Conservation (phyloP, 2,797 vertebrate genomes). For the Stomatorhinus walkeri region DNA sequence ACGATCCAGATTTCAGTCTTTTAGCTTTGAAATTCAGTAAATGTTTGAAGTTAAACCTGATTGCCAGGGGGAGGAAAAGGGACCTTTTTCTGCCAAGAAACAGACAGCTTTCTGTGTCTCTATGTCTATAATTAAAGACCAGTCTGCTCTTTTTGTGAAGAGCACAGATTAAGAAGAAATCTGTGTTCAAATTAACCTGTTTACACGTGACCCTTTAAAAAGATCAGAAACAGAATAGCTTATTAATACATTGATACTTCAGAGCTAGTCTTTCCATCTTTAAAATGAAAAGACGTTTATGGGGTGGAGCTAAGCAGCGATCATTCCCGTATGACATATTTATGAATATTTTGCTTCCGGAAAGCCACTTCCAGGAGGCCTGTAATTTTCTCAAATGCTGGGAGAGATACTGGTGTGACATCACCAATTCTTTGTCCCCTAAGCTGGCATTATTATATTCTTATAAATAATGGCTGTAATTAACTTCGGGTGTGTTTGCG, state of each 20-base stretch:
- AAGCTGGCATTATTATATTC: background rate
- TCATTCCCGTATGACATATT: background rate
- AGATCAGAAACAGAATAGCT: background rate
- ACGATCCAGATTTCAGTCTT: conserved; percentile 10
- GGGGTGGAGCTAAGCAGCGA: background rate
- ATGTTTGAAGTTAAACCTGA: background rate
- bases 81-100: background rate
- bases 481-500: background rate
- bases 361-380: background rate
- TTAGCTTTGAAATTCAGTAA: background rate
- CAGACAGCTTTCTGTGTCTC: background rate
- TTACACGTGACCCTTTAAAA: background rate
- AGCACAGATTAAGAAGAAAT: background rate
- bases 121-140: background rate
- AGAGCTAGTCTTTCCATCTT: background rate
- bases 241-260: background rate
- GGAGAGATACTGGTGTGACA: background rate
- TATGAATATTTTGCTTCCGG: background rate
- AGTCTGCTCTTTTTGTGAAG: background rate
- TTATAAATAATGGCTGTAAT: conserved; percentile 5
- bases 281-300: background rate
- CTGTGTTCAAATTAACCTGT: background rate
- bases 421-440: background rate
- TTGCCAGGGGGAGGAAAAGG: background rate
- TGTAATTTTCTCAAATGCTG: background rate